Evolutionary conservation across 1,140 invertebrate species (phyloP).

Genomic region (Caenorhabditis latens): DNA sequence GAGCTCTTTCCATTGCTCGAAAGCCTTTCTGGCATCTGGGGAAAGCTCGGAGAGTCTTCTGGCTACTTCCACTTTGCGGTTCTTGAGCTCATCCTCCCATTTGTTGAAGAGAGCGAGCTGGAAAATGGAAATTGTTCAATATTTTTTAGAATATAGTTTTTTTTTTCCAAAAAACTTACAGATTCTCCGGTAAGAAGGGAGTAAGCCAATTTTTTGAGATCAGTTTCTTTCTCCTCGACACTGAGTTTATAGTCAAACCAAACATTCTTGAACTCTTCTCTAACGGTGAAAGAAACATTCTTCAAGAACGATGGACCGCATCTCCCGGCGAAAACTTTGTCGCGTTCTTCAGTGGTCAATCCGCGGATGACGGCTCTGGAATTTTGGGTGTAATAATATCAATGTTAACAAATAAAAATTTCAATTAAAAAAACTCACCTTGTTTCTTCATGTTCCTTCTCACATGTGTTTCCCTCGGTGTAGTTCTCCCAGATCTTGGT

Average conservation of each 20-base stretch:
- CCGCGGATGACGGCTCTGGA: conserved; percentile 66
- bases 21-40: conserved; percentile 71
- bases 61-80: conserved; percentile 67
- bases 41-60: conserved; percentile 68
- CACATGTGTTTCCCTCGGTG: conserved; percentile 73
- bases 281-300: conserved; percentile 69
- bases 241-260: conserved; percentile 73
- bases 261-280: conserved; percentile 71
- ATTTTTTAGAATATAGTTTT: not conserved
- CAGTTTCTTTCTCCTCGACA: conserved; percentile 73
- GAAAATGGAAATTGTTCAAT: conserved; percentile 4
- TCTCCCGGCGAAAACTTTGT: conserved; percentile 72
- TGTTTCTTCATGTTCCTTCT: conserved; percentile 71
- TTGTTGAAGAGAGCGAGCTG: conserved; percentile 75
- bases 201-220: conserved; percentile 72
- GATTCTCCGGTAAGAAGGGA: conserved; percentile 71
- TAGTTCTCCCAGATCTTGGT: conserved; percentile 74
- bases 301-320: conserved; percentile 74
- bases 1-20: conserved; percentile 73
- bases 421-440: conserved; percentile 8
- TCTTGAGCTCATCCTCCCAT: conserved; percentile 74
- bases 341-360: conserved; percentile 69
- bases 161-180: conserved; percentile 62
- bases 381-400: too few species aligned
- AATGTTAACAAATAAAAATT: not conserved